phyloP scores from a whole-genome alignment of 2,113 vertebrate genomes.

The Ammodytes dubius region DNA sequence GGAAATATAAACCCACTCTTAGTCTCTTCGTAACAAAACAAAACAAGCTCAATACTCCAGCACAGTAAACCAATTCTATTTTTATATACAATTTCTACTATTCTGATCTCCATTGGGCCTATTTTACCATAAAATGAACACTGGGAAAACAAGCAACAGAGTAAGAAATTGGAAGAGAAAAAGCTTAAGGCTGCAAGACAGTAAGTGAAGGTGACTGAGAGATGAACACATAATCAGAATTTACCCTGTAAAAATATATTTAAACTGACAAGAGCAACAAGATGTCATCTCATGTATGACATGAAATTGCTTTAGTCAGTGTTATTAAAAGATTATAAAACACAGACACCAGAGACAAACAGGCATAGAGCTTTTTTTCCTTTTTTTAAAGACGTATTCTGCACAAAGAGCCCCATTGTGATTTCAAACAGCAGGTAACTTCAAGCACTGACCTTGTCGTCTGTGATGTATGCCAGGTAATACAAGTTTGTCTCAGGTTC shows the following conservation, averaged over 20 bases:
- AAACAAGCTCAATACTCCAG: too few species aligned
- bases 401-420: background rate
- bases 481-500: constrained; percentile 63
- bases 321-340: background rate
- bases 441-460: constrained; percentile 88
- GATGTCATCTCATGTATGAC: background rate
- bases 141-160: background rate
- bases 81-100: background rate
- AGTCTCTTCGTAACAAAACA: background rate
- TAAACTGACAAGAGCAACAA: background rate
- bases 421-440: background rate
- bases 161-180: background rate
- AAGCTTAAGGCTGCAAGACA: background rate
- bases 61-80: background rate
- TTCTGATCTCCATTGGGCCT: background rate
- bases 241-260: background rate
- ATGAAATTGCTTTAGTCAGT: too few species aligned
- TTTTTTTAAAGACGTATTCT: background rate
- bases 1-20: constrained; percentile 2
- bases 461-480: constrained; percentile 90
- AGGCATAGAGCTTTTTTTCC: too few species aligned
- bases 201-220: background rate
- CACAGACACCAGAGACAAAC: background rate
- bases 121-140: background rate
- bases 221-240: background rate